Evolutionary conservation across 2,113 vertebrate species (phyloP).

Genomic region (Pituophis catenifer): DNA sequence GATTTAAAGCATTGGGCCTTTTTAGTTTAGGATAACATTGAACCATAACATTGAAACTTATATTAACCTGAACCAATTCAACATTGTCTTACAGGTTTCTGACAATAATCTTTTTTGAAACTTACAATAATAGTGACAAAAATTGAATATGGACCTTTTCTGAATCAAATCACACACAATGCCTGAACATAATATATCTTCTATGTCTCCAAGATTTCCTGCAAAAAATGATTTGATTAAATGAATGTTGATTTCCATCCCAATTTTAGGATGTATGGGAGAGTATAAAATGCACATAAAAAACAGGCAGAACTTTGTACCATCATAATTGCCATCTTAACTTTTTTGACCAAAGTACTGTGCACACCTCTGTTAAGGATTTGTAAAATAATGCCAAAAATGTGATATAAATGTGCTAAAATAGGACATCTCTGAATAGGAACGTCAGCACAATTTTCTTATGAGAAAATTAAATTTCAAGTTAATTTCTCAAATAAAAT

Average conservation of each 20-base stretch:
- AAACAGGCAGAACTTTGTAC: not conserved
- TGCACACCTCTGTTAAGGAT: not conserved
- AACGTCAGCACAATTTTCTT: not conserved
- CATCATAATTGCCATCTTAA: not conserved
- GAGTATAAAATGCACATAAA: not conserved
- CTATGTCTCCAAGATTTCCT: not conserved
- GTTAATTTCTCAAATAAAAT: not conserved
- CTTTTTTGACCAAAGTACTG: not conserved
- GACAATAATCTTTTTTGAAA: not conserved
- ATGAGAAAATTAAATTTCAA: not conserved
- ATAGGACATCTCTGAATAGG: not conserved
- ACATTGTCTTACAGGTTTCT: not conserved
- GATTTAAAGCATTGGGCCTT: not conserved
- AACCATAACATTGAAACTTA: not conserved
- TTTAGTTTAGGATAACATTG: not conserved
- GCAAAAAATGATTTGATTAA: not conserved
- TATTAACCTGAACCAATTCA: not conserved
- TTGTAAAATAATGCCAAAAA: not conserved
- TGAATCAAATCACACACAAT: not conserved
- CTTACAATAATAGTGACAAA: not conserved
- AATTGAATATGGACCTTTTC: not conserved
- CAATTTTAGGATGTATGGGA: not conserved
- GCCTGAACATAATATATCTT: not conserved
- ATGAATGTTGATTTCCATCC: not conserved
- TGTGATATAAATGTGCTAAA: not conserved